A percentile compares a stretch with the other conserved stretches of the same genome.
These are phyloP conservation scores for Dasypogon diadema DNA, from an alignment of 2,888 invertebrate genomes.

Conservation along the genomic window DNA sequence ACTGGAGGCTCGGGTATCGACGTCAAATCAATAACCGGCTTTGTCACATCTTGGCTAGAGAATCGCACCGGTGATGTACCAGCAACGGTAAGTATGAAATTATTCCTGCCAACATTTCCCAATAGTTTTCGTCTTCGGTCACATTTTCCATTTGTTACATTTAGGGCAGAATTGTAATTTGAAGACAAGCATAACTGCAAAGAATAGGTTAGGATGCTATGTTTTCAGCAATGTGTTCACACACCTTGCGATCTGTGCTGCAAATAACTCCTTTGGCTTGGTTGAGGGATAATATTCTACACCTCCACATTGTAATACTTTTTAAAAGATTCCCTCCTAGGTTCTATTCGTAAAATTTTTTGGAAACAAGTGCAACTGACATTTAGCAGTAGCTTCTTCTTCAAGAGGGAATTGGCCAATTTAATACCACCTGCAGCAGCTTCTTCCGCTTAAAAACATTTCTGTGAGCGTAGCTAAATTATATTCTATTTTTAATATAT, in stretches of 20 bases:
- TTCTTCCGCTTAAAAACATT: too few relatives aligned
- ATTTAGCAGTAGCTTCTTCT: too few relatives aligned
- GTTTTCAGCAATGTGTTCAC: background rate
- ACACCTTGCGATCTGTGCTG: background rate
- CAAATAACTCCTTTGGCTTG: background rate
- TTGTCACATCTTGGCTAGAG: conserved; percentile 46
- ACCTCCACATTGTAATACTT: background rate
- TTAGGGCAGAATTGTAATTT: background rate
- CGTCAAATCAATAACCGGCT: conserved; percentile 57
- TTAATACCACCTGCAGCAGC: too few relatives aligned
- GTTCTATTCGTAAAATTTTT: too few relatives aligned
- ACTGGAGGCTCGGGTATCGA: conserved; percentile 63
- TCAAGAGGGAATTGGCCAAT: too few relatives aligned
- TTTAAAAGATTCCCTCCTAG: too few relatives aligned
- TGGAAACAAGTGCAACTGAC: too few relatives aligned
- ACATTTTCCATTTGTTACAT: conserved; percentile 1
- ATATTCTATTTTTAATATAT: too few relatives aligned
- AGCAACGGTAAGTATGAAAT: background rate
- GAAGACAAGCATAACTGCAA: conserved; percentile 15
- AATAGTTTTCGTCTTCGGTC: background rate
- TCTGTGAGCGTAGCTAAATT: too few relatives aligned
- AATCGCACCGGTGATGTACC: conserved; percentile 35
- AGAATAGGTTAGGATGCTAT: too few relatives aligned
- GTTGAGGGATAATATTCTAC: background rate
- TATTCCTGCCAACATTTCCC: background rate